Conservation (phyloP, 2,888 invertebrate species). For the Macaria notata region DNA sequence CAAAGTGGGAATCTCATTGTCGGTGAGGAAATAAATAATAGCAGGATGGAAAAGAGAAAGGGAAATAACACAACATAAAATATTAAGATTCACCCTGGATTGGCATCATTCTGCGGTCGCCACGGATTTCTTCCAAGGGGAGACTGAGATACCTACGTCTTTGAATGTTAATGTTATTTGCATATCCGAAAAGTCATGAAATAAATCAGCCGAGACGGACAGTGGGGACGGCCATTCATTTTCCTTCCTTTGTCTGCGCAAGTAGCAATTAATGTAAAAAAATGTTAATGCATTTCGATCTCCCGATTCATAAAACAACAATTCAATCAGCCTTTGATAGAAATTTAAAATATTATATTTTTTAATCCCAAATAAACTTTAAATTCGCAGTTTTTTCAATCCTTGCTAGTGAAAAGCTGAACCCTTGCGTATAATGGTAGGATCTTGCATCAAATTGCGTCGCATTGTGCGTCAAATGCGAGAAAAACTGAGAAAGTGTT, state of each 20-base stretch:
- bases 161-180: slow-evolving; percentile 81
- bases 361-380: slow-evolving; percentile 57
- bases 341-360: slow-evolving; percentile 35
- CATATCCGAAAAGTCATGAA: slow-evolving; percentile 82
- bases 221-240: slow-evolving; percentile 74
- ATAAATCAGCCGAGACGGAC: slow-evolving; percentile 81
- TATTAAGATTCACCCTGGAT: slow-evolving; percentile 81
- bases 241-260: slow-evolving; percentile 68
- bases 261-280: slow-evolving; percentile 71
- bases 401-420: slow-evolving; percentile 51
- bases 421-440: slow-evolving; percentile 65
- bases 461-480: slow-evolving; percentile 77
- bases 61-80: slow-evolving; percentile 81
- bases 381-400: slow-evolving; percentile 66
- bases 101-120: slow-evolving; percentile 79
- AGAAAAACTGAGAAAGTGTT: slow-evolving; percentile 79
- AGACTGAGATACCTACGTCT: slow-evolving; percentile 70
- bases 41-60: slow-evolving; percentile 77
- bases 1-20: slow-evolving; percentile 82
- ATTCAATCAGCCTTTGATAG: slow-evolving; percentile 11
- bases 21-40: slow-evolving; percentile 80
- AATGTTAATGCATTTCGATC: slow-evolving; percentile 48
- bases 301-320: slow-evolving; percentile 19
- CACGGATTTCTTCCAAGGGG: slow-evolving; percentile 68
- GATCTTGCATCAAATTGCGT: slow-evolving; percentile 74